Conservation (phyloP, 2,888 invertebrate species). For the Tryphoninae sp. region DNA sequence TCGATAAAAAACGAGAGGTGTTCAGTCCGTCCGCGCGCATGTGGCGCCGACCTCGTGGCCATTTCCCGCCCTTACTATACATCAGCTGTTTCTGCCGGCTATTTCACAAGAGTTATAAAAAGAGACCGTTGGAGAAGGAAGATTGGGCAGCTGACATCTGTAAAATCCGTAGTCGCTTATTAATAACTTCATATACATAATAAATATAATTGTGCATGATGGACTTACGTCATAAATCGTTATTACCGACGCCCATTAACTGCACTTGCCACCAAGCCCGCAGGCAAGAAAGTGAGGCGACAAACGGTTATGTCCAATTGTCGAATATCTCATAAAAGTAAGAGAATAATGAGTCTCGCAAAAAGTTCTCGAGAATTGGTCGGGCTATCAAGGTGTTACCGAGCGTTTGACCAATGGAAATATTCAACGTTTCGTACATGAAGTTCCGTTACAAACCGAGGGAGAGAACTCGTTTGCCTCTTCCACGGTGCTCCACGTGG, state of each 20-base stretch:
- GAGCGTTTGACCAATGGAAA: slow-evolving; percentile 1
- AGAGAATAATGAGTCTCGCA: slow-evolving; percentile 22
- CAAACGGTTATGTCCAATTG: slow-evolving; percentile 7
- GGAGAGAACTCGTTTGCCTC: slow-evolving; percentile 6
- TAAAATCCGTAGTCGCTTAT: not conserved
- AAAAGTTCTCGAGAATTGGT: not conserved
- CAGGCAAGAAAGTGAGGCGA: not conserved
- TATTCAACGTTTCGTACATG: not conserved
- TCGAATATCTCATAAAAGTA: slow-evolving; percentile 34
- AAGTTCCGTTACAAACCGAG: not conserved
- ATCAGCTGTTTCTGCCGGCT: not conserved
- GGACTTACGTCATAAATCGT: not conserved
- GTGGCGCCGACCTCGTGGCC: not conserved
- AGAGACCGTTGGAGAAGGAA: not conserved
- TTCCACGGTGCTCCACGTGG: slow-evolving; percentile 52
- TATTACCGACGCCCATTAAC: not conserved
- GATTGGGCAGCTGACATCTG: not conserved
- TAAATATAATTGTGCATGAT: not conserved
- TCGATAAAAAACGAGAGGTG: not conserved
- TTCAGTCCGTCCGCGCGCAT: not conserved
- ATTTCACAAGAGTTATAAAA: not conserved
- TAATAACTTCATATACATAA: not conserved
- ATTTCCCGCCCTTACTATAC: not conserved
- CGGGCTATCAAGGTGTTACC: not conserved
- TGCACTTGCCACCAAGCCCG: not conserved